Conservation (phyloP, 2,888 invertebrate genomes). For the Limnephilus rhombicus region DNA sequence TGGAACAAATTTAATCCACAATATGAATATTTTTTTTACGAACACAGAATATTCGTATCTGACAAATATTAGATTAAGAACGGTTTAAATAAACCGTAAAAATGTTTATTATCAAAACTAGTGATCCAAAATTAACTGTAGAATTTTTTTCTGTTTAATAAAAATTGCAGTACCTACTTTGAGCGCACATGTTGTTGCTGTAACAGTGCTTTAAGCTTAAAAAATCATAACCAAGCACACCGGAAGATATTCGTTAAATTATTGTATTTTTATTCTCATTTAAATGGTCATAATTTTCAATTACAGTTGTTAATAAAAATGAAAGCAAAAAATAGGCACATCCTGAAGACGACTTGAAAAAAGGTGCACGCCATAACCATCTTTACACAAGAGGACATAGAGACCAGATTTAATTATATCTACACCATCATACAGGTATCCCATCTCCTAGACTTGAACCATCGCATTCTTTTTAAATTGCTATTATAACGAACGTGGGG, state of each 20-base stretch:
- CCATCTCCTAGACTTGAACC: conserved; percentile 2
- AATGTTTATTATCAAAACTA: background rate
- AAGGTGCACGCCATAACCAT: background rate
- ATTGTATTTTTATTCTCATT: background rate
- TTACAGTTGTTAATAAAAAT: background rate
- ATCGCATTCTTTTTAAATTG: conserved; percentile 54
- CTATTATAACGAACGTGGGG: conserved; percentile 48
- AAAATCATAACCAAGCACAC: background rate
- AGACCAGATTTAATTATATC: background rate
- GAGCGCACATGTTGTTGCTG: background rate
- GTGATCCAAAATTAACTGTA: too few species aligned
- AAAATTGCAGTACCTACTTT: background rate
- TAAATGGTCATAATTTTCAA: conserved; percentile 23
- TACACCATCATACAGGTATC: background rate
- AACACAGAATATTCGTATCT: too few species aligned
- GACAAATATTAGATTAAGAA: too few species aligned
- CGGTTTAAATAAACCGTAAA: background rate
- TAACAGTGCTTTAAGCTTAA: background rate
- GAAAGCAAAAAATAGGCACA: background rate
- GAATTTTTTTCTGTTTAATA: background rate
- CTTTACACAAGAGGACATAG: background rate
- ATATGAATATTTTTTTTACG: too few species aligned
- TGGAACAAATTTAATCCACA: too few species aligned
- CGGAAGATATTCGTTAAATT: background rate
- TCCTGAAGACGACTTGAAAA: background rate